phyloP scores from a whole-genome alignment of 2,113 vertebrate genomes.

The Hemiscyllium ocellatum region DNA sequence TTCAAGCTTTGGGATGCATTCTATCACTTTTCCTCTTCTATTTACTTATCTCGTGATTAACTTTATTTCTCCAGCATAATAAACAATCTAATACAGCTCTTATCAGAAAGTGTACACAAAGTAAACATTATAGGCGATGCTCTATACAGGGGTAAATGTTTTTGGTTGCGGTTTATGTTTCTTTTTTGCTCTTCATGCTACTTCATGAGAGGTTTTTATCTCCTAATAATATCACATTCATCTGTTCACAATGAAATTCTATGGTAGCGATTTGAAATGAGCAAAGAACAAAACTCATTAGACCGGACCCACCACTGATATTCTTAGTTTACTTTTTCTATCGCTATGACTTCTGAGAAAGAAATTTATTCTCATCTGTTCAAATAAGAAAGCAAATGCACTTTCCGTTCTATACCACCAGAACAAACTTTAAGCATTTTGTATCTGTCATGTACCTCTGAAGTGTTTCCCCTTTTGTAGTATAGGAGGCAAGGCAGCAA shows the following conservation, averaged over 20 bases:
- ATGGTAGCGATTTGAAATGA: too few species aligned
- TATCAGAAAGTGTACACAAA: not conserved
- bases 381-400: too few species aligned
- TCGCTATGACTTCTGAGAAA: too few species aligned
- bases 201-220: not conserved
- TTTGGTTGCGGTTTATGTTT: not conserved
- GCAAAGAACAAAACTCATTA: too few species aligned
- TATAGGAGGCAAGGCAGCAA: too few species aligned
- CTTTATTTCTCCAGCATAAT: not conserved
- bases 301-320: too few species aligned
- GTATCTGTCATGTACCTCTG: too few species aligned
- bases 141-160: not conserved
- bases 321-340: not conserved
- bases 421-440: too few species aligned
- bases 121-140: not conserved
- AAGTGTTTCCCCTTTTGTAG: too few species aligned
- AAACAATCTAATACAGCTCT: not conserved
- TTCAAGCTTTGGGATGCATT: not conserved
- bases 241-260: not conserved
- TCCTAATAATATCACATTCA: not conserved
- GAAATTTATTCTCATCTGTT: too few species aligned
- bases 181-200: not conserved
- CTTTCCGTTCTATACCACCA: too few species aligned
- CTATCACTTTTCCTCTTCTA: not conserved
- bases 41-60: not conserved